Percentiles rank a stretch among this genome's conserved stretches.
Conservation (phyloP, 2,888 invertebrate species). For the Caenorhabditis sp. region DNA sequence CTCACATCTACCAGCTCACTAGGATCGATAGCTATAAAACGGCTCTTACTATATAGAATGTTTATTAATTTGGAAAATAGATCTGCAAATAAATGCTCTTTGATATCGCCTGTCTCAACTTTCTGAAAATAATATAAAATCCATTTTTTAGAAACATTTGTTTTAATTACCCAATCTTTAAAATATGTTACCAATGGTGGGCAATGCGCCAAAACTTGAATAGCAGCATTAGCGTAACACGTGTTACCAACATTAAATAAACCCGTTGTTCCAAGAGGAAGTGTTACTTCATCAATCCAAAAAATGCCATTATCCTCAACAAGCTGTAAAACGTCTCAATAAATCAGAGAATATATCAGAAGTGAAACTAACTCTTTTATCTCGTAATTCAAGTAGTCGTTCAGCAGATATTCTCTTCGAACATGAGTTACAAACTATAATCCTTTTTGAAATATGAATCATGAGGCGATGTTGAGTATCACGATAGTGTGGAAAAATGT, state of each 20-base stretch:
- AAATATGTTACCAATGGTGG: slow-evolving; percentile 59
- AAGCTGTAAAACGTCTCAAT: not conserved
- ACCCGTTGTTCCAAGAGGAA: slow-evolving; percentile 45
- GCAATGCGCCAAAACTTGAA: slow-evolving; percentile 63
- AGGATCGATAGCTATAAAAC: slow-evolving; percentile 31
- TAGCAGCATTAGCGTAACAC: slow-evolving; percentile 66
- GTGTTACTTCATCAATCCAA: not conserved
- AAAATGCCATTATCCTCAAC: not conserved
- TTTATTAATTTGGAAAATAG: slow-evolving; percentile 29
- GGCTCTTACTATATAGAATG: slow-evolving; percentile 31
- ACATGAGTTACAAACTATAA: too few species aligned
- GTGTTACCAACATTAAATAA: slow-evolving; percentile 62
- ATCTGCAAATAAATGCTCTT: not conserved
- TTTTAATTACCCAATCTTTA: not conserved
- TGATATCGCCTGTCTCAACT: not conserved
- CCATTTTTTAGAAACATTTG: too few species aligned
- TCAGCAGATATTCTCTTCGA: too few species aligned
- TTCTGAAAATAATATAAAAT: too few species aligned
- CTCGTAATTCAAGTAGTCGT: too few species aligned
- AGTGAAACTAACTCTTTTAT: not conserved
- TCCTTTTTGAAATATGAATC: too few species aligned
- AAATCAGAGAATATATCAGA: too few species aligned
- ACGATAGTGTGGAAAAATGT: not conserved
- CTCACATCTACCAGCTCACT: slow-evolving; percentile 33
- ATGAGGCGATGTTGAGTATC: not conserved